Conservation (phyloP, 2,113 vertebrate genomes). For the Megaceryle torquata region DNA sequence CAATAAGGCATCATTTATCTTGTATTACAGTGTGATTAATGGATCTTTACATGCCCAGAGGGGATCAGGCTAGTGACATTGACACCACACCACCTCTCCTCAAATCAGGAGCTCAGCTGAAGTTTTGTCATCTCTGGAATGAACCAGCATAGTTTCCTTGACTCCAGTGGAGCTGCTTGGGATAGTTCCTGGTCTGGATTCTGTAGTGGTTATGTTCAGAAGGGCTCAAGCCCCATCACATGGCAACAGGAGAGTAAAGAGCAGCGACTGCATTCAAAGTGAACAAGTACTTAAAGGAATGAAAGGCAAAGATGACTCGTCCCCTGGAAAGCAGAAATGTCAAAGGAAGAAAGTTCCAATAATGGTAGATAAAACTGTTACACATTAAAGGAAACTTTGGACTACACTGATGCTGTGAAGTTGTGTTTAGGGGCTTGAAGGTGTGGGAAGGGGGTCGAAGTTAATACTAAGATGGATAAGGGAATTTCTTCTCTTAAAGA, state of each 20-base stretch:
- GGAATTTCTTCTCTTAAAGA: neutral
- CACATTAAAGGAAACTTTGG: neutral
- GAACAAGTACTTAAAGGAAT: neutral
- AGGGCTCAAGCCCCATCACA: neutral
- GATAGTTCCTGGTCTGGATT: neutral
- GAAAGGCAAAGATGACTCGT: neutral
- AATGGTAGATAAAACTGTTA: conserved; percentile 4
- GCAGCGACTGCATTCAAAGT: neutral
- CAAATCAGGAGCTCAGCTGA: neutral
- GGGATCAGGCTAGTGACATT: neutral
- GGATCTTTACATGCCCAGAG: neutral
- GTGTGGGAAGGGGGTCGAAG: neutral
- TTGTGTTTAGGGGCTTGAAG: neutral
- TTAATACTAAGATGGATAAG: neutral
- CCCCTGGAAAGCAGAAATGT: neutral
- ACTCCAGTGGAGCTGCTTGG: neutral
- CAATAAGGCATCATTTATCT: neutral
- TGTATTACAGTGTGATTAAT: neutral
- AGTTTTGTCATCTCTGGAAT: neutral
- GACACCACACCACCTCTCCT: neutral
- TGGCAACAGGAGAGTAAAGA: neutral
- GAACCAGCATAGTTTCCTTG: neutral
- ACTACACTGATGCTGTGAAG: neutral
- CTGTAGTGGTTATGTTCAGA: neutral
- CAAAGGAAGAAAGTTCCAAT: conserved; percentile 21